phyloP scores from a whole-genome alignment of 2,888 invertebrate species.

The Nomada fucata region DNA sequence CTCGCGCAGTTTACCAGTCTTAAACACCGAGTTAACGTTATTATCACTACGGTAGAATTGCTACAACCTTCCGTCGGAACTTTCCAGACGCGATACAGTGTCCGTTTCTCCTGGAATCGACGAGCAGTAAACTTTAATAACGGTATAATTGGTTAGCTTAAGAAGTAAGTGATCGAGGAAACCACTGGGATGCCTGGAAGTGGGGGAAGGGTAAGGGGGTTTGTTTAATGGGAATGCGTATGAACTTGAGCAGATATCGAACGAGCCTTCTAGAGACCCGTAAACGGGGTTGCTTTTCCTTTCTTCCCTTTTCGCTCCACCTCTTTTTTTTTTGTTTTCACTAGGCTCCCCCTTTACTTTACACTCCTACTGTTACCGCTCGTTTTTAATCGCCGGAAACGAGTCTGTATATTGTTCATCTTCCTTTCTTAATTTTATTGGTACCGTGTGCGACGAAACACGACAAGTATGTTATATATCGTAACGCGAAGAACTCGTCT shows the following conservation, averaged over 20 bases:
- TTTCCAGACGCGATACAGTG: constrained; percentile 37
- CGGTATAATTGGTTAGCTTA: constrained; percentile 58
- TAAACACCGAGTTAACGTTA: constrained; percentile 73
- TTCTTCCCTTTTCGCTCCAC: not conserved
- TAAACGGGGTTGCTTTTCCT: constrained; percentile 1
- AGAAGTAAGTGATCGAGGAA: constrained; percentile 42
- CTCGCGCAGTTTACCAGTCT: constrained; percentile 66
- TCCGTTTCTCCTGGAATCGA: constrained; percentile 32
- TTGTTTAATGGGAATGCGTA: constrained; percentile 27
- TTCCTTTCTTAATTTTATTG: constrained; percentile 2
- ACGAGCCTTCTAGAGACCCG: constrained; percentile 39
- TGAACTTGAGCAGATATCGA: constrained; percentile 68
- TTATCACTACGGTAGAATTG: constrained; percentile 71
- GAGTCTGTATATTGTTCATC: not conserved
- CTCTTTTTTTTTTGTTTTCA: not conserved
- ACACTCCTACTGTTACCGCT: not conserved
- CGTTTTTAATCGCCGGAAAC: not conserved
- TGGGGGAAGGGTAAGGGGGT: not conserved
- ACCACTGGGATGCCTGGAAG: not conserved
- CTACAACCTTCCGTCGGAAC: constrained; percentile 59
- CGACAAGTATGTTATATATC: not conserved
- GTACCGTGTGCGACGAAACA: constrained; percentile 5
- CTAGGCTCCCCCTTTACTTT: not conserved
- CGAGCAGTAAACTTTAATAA: constrained; percentile 56
- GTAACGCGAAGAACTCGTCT: not conserved